Conservation (phyloP, 1,140 invertebrate genomes). For the Apis mellifera region Amel_HAv3.1 CM009940.2:1994001-1994500, state of each 20-base stretch:
- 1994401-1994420: too few relatives aligned
- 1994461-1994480: too few relatives aligned
- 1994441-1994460: too few relatives aligned
- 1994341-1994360: too few relatives aligned
- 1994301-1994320: too few relatives aligned
- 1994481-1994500: not conserved
- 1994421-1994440: too few relatives aligned
- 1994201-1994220: not conserved
- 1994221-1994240: not conserved
- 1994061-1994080: constrained; percentile 10
- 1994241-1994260: not conserved
- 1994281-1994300: not conserved
- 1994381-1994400: not conserved
- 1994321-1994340: not conserved
- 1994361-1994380: too few relatives aligned
- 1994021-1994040: constrained; percentile 77
- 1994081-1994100: constrained; percentile 18
- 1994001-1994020: constrained; percentile 73
- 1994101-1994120: constrained; percentile 30
- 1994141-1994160: not conserved
- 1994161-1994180: too few relatives aligned
- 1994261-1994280: not conserved
- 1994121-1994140: not conserved
- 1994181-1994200: not conserved
- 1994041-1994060: constrained; percentile 5